Base-by-base conservation (phyloP, 2,888 invertebrate species). In the Muscina levida region DNA sequence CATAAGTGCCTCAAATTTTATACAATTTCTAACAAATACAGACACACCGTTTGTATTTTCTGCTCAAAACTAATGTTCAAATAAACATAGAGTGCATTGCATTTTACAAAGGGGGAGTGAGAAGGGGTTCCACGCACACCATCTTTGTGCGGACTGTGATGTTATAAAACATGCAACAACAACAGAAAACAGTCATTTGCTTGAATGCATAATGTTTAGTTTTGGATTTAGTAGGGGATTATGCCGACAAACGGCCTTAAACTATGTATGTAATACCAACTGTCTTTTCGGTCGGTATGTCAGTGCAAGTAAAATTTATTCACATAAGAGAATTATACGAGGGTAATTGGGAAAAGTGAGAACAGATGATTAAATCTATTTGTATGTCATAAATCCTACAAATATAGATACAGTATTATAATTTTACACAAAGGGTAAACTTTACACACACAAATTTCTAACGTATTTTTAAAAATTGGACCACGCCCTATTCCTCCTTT, bases 1-100 rank as follows among this genome's bases (percentile, higher is more conserved):
- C 82, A 82, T 79, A 81, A 82, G 80, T 82, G 68, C 26, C 48
- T 65, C 26, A 71, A 71, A 59, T 75, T 75, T 46, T 11, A n/a
- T n/a, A 31, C 31, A 31, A n/a, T 19, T n/a, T 57, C 11, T 57
- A 31, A 31, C 26, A 19, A 48, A 53, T 31, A 31, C 31, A 53
- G 3, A 31, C 31, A 31, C 31, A 31, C 3, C 3, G 31, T 31
- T 31, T 31, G 31, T 31, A 5, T 3, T 31, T 31, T 31, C n/a
- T 31, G 3, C 31, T 31, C 31, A 31, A 31, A 31, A 31, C 31
- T 31, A 31, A 31, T 31, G 31, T 31, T 31, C 6, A n/a, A 44
- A 44, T 2, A 44, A 44, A 44, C 13, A 8, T 31, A 8, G 8
- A 31, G 31, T 31, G 31, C 3, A 31, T 3, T 31, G 31, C 4